phyloP scores from a whole-genome alignment of 1,140 invertebrate species.

The Aphaenogaster rudis region DNA sequence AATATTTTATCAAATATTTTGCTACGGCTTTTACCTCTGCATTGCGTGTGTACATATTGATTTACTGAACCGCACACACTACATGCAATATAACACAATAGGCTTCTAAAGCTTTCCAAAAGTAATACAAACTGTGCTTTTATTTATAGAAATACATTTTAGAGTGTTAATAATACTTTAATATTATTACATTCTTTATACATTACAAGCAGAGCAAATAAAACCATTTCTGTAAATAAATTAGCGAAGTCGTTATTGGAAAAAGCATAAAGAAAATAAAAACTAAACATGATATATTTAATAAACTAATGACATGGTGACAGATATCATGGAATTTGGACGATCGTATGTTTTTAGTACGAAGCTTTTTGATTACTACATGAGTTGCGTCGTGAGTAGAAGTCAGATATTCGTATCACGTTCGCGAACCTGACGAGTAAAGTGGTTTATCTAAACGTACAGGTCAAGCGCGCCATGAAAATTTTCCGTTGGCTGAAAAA shows the following conservation, averaged over 20 bases:
- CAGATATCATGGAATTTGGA: not conserved
- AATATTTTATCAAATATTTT: slow-evolving; percentile 57
- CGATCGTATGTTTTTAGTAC: slow-evolving; percentile 25
- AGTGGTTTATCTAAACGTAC: slow-evolving; percentile 77
- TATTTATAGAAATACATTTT: slow-evolving; percentile 2
- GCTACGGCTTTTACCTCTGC: slow-evolving; percentile 30
- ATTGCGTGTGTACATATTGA: slow-evolving; percentile 28
- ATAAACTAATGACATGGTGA: not conserved
- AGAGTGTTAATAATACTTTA: not conserved
- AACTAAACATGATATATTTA: not conserved
- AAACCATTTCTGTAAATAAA: not conserved
- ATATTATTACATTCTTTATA: not conserved
- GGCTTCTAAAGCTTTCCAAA: slow-evolving; percentile 22
- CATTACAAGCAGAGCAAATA: not conserved
- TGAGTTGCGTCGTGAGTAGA: slow-evolving; percentile 23
- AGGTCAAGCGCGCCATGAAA: slow-evolving; percentile 62
- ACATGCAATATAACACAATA: not conserved
- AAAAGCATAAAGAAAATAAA: not conserved
- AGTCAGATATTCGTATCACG: slow-evolving; percentile 74
- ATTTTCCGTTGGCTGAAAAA: slow-evolving; percentile 68
- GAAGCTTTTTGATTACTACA: slow-evolving; percentile 34
- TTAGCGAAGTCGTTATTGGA: not conserved
- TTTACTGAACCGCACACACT: slow-evolving; percentile 16
- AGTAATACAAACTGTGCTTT: slow-evolving; percentile 16
- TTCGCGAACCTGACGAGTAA: slow-evolving; percentile 70